These are phyloP conservation scores for Macrotis lagotis DNA, from an alignment of 2,113 vertebrate genomes.

Conservation along the genomic window DNA sequence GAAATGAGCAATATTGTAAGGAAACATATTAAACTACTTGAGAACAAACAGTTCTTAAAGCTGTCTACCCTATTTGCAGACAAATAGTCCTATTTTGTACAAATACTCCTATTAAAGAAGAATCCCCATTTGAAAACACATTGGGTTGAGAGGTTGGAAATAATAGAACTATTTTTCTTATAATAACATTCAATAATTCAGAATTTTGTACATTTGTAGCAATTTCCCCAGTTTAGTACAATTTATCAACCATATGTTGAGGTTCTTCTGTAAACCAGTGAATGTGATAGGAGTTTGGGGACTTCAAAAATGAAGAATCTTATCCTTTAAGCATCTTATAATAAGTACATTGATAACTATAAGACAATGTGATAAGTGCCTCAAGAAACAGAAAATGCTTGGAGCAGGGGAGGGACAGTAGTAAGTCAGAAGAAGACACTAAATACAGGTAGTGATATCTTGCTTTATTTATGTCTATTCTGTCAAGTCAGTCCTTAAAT, in stretches of 20 bases:
- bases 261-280: not conserved
- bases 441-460: not conserved
- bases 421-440: not conserved
- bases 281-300: not conserved
- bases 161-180: conserved; percentile 29
- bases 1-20: not conserved
- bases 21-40: not conserved
- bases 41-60: not conserved
- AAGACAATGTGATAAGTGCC: not conserved
- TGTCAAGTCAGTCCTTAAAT: not conserved
- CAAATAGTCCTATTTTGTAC: not conserved
- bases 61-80: not conserved
- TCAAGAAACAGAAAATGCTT: not conserved
- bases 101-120: conserved; percentile 13
- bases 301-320: not conserved
- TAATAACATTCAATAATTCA: conserved; percentile 33
- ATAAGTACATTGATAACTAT: not conserved
- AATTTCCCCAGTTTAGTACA: not conserved
- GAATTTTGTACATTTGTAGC: not conserved
- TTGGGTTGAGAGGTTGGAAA: conserved; percentile 36
- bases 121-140: conserved; percentile 11
- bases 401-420: too few species aligned
- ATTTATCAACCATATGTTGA: not conserved
- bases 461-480: not conserved
- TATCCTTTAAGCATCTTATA: not conserved